These are phyloP conservation scores for Pocillopora verrucosa DNA, from an alignment of 64 coral and sea anemone species.

Conservation along the genomic window DNA sequence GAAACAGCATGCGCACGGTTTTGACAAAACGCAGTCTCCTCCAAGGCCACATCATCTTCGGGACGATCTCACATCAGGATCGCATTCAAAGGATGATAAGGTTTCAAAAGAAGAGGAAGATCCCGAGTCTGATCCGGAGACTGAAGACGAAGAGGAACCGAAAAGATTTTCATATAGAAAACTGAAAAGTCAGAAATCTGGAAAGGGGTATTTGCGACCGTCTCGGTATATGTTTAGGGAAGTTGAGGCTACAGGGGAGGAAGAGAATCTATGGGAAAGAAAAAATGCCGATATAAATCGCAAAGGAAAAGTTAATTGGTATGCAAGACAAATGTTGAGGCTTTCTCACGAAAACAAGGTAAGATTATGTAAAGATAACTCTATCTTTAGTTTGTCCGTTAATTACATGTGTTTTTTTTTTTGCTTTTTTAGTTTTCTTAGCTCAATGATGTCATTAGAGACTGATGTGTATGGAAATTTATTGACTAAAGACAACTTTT, in stretches of 20 bases:
- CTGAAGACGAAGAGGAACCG: conserved; percentile 5
- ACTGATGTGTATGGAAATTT: no score
- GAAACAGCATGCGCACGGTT: background rate
- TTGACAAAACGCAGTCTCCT: background rate
- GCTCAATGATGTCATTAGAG: no score
- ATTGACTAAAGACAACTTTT: no score
- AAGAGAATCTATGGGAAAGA: conserved; percentile 51
- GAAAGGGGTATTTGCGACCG: background rate
- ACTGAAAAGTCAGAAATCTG: conserved; percentile 40
- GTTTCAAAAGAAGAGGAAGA: background rate
- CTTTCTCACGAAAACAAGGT: conserved; percentile 49
- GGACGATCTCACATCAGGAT: background rate
- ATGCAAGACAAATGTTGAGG: conserved; percentile 67
- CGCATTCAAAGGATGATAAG: background rate
- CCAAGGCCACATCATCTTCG: background rate
- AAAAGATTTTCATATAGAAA: background rate
- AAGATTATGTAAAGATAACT: background rate
- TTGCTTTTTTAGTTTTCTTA: no score
- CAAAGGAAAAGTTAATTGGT: conserved; percentile 66
- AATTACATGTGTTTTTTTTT: no score
- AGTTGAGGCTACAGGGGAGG: background rate
- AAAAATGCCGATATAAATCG: background rate
- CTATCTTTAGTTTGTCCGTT: no score
- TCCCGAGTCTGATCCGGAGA: conserved; percentile 14
- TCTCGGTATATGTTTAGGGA: conserved; percentile 59